Base-by-base conservation (phyloP, 1,140 invertebrate genomes). In the Trichoplusia ni region DNA sequence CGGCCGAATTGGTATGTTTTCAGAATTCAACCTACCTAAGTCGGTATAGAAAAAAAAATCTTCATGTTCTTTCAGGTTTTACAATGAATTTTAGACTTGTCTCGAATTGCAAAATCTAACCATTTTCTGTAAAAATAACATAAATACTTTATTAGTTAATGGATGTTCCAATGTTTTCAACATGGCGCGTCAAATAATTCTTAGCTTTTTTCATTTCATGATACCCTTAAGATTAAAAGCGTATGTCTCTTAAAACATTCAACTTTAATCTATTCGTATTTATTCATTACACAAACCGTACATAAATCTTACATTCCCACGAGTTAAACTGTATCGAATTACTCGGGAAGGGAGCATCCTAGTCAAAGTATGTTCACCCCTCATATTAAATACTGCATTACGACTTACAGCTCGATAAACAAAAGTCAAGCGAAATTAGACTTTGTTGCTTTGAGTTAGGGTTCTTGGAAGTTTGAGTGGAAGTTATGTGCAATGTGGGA, bases 241-340 rank as follows among this genome's bases (percentile, higher is more conserved):
- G 33, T 21, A 31, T 21, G 25, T 51, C 23, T 19, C 42, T 46
- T 62, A 62, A 51, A 62, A 19, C 46, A 35, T 31, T 60, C 46
- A 51, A 40, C 33, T 51, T 40, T 62, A 62, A 62, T 51, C 35
- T 63, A 33, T 63, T 47, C 60, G 35, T 60, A 49, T 59, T 46
- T 67, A 62, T 67, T 66, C 60, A 59, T 66, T 63, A 47, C 23
- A 42, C 33, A 54, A 54, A 67, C 35, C 59, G 33, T 33, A 27
- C 49, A 71, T 69, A 67, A 75, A 77, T 76, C 70, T 69, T 73
- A 47, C 59, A 61, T 83, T 86, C 83, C 79, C 83, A 82, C 70
- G 82, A 81, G 68, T 76, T 76, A 79, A 81, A 76, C 54, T 63
- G 60, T 79, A 81, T 82, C 79, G 74, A 75, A 84, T 86, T 82